phyloP scores from a whole-genome alignment of 2,113 vertebrate genomes.

The Haemorhous mexicanus region DNA sequence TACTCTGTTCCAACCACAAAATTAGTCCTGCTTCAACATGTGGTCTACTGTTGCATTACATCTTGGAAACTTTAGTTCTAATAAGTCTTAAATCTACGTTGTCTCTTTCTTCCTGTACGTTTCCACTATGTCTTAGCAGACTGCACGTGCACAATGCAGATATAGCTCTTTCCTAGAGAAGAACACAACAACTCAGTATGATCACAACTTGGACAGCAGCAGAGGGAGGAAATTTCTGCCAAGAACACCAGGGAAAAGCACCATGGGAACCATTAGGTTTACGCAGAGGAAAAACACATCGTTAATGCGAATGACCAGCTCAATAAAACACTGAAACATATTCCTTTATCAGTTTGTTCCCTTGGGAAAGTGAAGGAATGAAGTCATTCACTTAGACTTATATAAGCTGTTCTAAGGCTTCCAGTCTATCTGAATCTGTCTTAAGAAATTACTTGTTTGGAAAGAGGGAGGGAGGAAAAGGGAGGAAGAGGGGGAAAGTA shows the following conservation, averaged over 20 bases:
- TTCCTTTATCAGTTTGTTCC: conserved; percentile 3
- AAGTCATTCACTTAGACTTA: background rate
- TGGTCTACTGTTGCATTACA: background rate
- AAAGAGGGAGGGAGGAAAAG: background rate
- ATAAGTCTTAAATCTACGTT: background rate
- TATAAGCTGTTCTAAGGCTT: background rate
- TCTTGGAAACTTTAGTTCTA: background rate
- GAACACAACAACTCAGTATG: background rate
- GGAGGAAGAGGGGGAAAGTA: background rate
- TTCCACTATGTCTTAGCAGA: background rate
- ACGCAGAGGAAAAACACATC: background rate
- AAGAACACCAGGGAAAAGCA: background rate
- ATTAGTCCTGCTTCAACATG: background rate
- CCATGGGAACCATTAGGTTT: background rate
- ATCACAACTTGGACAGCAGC: background rate
- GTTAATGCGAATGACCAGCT: background rate
- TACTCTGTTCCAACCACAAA: background rate
- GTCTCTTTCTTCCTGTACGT: background rate
- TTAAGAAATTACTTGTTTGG: background rate
- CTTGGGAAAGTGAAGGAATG: background rate
- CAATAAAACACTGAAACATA: background rate
- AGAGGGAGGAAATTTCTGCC: background rate
- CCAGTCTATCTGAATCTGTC: background rate
- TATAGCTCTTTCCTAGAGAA: background rate
- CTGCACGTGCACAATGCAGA: background rate